phyloP scores from a whole-genome alignment of 2,113 vertebrate species.

The Delphinus delphis region DNA sequence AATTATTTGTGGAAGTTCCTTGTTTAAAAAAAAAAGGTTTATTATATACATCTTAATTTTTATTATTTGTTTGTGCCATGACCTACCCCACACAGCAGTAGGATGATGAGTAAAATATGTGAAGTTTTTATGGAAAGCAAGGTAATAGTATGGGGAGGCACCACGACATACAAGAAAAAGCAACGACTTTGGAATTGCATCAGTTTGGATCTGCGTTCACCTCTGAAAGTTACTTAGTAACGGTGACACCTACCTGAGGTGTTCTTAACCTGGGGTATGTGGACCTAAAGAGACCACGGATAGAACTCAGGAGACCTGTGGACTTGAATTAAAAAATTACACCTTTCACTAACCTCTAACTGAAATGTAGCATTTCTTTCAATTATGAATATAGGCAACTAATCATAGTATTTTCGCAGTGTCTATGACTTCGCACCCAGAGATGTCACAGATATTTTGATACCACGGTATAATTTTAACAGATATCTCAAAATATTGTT shows the following conservation, averaged over 20 bases:
- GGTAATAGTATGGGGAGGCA: neutral
- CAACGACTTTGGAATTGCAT: neutral
- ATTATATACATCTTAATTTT: neutral
- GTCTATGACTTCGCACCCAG: neutral
- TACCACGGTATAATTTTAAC: neutral
- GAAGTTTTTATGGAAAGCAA: neutral
- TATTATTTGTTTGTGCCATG: neutral
- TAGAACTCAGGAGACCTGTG: neutral
- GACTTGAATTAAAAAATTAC: neutral
- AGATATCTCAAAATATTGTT: neutral
- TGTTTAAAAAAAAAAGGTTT: neutral
- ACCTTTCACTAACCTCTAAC: neutral
- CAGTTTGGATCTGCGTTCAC: neutral
- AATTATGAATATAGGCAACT: neutral
- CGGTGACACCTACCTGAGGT: neutral
- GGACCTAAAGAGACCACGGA: neutral
- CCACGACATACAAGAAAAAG: neutral
- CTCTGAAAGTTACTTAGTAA: neutral
- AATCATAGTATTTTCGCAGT: neutral
- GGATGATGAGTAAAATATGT: neutral
- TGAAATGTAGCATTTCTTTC: neutral
- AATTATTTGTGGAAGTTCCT: neutral
- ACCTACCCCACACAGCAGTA: neutral
- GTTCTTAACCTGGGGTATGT: neutral
- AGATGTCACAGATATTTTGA: neutral